A percentile compares a stretch with the other conserved stretches of the same genome.
These are phyloP conservation scores for Philypnodon macrostomus DNA, from an alignment of 2,797 vertebrate genomes.

Conservation along the genomic window DNA sequence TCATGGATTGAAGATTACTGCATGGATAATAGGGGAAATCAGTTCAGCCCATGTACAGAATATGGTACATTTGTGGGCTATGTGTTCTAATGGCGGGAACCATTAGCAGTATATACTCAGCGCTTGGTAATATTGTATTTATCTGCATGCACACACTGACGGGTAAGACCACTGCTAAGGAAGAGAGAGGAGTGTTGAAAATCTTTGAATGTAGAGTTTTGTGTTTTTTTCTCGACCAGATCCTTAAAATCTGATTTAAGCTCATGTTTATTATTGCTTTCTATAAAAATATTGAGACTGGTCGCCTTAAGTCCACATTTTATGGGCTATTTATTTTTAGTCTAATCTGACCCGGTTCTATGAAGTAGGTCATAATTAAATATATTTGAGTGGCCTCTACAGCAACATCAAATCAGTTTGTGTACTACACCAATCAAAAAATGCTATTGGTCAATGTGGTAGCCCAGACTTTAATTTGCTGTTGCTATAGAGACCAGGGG, in stretches of 20 bases:
- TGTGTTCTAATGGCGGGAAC: conserved; percentile 11
- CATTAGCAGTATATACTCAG: conserved; percentile 54
- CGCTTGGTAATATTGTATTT: conserved; percentile 39
- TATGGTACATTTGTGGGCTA: too few relatives aligned
- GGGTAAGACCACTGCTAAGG: conserved; percentile 75
- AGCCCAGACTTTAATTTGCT: too few relatives aligned
- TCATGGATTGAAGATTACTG: conserved; percentile 12
- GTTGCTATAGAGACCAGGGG: too few relatives aligned
- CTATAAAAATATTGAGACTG: background rate
- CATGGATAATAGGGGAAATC: conserved; percentile 10
- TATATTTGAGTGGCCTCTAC: too few relatives aligned
- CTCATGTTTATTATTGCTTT: conserved; percentile 26
- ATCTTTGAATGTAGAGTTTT: conserved; percentile 81
- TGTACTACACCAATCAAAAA: too few relatives aligned
- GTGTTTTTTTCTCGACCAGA: conserved; percentile 57
- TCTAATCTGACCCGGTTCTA: too few relatives aligned
- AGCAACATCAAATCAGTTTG: too few relatives aligned
- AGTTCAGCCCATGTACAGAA: conserved; percentile 9
- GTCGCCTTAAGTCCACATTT: conserved; percentile 18
- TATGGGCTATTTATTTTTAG: conserved; percentile 41
- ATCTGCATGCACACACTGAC: conserved; percentile 57
- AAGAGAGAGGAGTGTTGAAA: conserved; percentile 39
- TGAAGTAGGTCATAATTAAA: too few relatives aligned
- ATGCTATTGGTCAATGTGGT: too few relatives aligned
- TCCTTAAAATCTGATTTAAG: conserved; percentile 35